Evolutionary conservation across 2,888 invertebrate species (phyloP).

Genomic region (Yponomeuta plumbellus): DNA sequence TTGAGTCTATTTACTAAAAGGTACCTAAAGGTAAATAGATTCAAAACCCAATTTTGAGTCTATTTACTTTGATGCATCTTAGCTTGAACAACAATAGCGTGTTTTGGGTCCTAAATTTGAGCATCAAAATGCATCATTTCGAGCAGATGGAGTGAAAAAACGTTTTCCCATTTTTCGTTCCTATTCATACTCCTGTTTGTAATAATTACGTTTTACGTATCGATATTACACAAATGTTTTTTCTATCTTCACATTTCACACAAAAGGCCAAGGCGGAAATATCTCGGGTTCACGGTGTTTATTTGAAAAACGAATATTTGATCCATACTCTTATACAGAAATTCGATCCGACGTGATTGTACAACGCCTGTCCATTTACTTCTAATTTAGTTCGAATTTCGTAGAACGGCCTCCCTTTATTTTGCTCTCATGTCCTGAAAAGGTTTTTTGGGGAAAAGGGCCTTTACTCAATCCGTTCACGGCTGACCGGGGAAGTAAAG

Average conservation of each 20-base stretch:
- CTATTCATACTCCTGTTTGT: no score
- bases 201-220: not conserved
- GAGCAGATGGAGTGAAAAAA: no score
- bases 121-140: no score
- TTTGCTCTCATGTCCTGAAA: slow-evolving; percentile 41
- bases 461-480: slow-evolving; percentile 42
- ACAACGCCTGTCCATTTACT: not conserved
- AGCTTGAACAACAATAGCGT: no score
- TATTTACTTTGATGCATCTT: no score
- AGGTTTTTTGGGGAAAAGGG: slow-evolving; percentile 38
- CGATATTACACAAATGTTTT: not conserved
- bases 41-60: no score
- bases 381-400: not conserved
- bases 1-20: no score
- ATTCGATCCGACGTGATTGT: not conserved
- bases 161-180: no score
- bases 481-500: slow-evolving; percentile 38
- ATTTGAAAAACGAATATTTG: not conserved
- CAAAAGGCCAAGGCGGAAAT: not conserved
- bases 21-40: no score
- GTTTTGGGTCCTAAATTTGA: no score
- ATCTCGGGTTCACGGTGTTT: not conserved
- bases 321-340: not conserved
- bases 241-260: not conserved
- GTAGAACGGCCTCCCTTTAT: slow-evolving; percentile 25